Base-by-base conservation (phyloP, 1,140 invertebrate genomes). In the Caenorhabditis tropicalis region DNA sequence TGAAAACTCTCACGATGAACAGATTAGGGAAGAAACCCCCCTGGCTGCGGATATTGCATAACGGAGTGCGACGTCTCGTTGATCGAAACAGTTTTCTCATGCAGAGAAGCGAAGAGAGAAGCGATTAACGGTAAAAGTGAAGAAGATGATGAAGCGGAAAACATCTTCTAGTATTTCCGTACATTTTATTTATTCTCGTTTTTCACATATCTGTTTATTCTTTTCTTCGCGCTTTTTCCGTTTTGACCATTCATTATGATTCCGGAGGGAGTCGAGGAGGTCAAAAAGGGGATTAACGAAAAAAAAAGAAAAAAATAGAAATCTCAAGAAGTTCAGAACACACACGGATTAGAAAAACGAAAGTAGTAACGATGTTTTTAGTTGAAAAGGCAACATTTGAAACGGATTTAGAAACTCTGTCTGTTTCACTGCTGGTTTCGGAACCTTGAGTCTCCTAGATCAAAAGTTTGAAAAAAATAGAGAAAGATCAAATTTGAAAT, bases 1-100 rank as follows among this genome's bases (percentile, higher is more conserved):
- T 70, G n/a, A 74, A 74, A 74, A 39, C 36, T 33, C 21, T 36
- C 36, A 74, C 36, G 65, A 74, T 74, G 65, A 74, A 74, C 65
- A 74, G 65, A 74, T 74, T 74, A 43, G 65, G n/a, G 21, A 9
- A 74, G 43, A n/a, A n/a, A n/a, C n/a, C n/a, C n/a, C 19, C 65
- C 65, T 43, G 19, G 29, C 1, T 10, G 36, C 65, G 65, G 65
- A 74, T 74, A 74, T 74, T 74, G 65, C 65, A 74, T 74, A 74
- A 74, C 65, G 36, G 65, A 74, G 19, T 74, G 65, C 65, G 65
- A 74, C 36, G 33, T 74, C 65, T 43, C 36, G 65, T 74, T 74
- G 36, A 74, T 74, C 19, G 65, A 74, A 74, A 74, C 65, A 39
- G 65, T 74, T 74, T 74, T 74, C 65, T 74, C 65, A 74, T 74